Percentiles rank a stretch among this genome's conserved stretches.
Evolutionary conservation across 2,797 vertebrate genomes (phyloP).

Genomic region (Pseudochromis fuscus): DNA sequence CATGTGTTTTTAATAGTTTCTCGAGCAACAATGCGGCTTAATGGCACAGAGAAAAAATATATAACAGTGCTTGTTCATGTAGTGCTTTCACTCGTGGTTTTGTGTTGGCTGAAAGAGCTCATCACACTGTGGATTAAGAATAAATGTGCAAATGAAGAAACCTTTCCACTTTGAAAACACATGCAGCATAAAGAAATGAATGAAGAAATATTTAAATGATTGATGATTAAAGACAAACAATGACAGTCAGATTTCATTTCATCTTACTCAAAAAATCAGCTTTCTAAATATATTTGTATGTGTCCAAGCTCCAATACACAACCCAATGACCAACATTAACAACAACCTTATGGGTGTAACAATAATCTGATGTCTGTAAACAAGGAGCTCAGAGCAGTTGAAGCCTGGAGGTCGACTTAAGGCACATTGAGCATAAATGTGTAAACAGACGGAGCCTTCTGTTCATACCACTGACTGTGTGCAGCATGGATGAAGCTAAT

Average conservation of each 20-base stretch:
- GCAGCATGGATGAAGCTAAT: no score
- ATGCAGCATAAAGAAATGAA: neutral
- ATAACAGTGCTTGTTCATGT: neutral
- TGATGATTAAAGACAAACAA: neutral
- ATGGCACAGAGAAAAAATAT: neutral
- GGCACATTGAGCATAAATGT: no score
- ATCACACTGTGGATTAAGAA: neutral
- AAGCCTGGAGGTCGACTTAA: neutral
- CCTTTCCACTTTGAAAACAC: neutral
- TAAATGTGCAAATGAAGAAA: neutral
- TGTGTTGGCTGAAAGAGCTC: neutral
- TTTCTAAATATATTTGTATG: neutral
- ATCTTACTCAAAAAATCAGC: neutral
- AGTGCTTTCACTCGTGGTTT: neutral
- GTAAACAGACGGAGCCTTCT: no score
- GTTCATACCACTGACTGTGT: no score
- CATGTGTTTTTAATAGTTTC: neutral
- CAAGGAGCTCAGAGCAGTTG: neutral
- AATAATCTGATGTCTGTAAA: neutral
- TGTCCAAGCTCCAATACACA: neutral
- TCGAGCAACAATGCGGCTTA: neutral
- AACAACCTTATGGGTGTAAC: no score
- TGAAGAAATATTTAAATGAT: neutral
- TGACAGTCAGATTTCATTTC: neutral
- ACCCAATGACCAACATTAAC: neutral